phyloP scores from a whole-genome alignment of 2,113 vertebrate species.

The Phaethon lepturus region DNA sequence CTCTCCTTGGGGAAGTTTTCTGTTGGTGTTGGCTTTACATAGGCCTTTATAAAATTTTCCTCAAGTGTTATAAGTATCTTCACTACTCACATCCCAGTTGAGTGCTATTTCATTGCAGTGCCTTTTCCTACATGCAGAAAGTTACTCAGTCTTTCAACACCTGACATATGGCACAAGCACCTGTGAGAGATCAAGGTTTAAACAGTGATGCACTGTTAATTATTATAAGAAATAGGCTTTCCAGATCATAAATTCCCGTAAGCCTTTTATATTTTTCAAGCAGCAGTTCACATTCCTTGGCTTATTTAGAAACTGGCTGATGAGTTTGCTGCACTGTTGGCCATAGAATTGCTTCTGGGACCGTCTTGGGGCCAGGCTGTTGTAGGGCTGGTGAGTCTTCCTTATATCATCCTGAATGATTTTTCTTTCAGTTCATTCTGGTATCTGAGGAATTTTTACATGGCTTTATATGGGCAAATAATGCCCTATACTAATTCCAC shows the following conservation, averaged over 20 bases:
- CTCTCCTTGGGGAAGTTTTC: neutral
- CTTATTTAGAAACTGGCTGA: neutral
- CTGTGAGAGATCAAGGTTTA: neutral
- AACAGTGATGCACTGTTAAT: neutral
- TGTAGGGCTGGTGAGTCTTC: neutral
- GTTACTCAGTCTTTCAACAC: neutral
- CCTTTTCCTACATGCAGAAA: neutral
- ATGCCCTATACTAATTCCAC: neutral
- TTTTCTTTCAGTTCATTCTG: neutral
- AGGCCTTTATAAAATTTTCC: neutral
- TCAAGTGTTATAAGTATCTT: neutral
- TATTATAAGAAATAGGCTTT: neutral
- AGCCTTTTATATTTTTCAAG: neutral
- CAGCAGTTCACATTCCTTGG: neutral
- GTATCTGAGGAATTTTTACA: neutral
- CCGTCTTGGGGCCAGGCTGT: neutral
- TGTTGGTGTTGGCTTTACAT: constrained; percentile 1
- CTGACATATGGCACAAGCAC: neutral
- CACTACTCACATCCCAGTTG: neutral
- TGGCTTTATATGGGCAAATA: neutral
- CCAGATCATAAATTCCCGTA: neutral
- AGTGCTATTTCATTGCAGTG: neutral
- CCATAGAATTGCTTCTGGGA: neutral
- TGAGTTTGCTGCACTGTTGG: neutral
- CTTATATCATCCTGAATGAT: neutral